These are phyloP conservation scores for Macheiramphus alcinus DNA, from an alignment of 2,113 vertebrate genomes.

Conservation along the genomic window DNA sequence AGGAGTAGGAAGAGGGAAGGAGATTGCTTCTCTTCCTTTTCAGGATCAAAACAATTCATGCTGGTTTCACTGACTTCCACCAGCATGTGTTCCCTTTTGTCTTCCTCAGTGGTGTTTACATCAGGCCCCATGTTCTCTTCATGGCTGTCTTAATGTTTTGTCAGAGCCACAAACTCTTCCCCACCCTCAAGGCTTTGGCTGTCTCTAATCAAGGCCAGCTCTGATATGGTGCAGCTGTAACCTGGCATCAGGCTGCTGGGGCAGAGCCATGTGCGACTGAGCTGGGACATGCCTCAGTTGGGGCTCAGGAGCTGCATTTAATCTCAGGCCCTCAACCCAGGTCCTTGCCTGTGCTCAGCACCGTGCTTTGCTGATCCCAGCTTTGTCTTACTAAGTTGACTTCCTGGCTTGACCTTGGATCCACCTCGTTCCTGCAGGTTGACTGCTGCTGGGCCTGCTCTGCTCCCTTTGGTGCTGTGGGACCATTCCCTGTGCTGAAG, in stretches of 20 bases:
- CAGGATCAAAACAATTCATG: background rate
- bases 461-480: too few relatives aligned
- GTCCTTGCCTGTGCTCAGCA: background rate
- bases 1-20: background rate
- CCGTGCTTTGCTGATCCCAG: background rate
- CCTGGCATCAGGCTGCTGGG: background rate
- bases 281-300: fast-evolving
- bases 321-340: fast-evolving
- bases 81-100: fast-evolving
- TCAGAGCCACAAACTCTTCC: background rate
- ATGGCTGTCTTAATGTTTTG: background rate
- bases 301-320: background rate
- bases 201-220: background rate
- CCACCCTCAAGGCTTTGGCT: background rate
- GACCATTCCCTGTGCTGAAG: too few relatives aligned
- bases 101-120: background rate
- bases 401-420: background rate
- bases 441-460: background rate
- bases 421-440: background rate
- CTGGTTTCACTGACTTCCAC: background rate
- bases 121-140: background rate
- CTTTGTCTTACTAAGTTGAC: background rate
- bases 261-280: background rate
- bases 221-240: background rate
- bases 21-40: background rate